phyloP scores from a whole-genome alignment of 2,888 invertebrate genomes.

The Thelaira solivaga region DNA sequence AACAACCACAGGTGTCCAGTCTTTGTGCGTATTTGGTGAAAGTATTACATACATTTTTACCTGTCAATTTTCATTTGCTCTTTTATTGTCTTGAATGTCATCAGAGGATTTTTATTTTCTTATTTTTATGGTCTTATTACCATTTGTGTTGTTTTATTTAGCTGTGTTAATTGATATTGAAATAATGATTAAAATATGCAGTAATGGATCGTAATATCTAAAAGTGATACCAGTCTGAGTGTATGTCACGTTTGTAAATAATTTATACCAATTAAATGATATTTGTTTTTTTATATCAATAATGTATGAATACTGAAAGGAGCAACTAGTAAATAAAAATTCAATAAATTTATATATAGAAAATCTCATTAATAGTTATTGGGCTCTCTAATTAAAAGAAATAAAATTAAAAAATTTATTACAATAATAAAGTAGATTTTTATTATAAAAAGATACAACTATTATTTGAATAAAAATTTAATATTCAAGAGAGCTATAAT shows the following conservation, averaged over 20 bases:
- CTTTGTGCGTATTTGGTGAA: slow-evolving; percentile 38
- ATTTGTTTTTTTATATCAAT: slow-evolving; percentile 9
- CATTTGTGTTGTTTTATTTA: slow-evolving; percentile 63
- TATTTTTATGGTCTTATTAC: not conserved
- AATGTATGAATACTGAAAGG: no score
- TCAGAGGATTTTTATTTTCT: slow-evolving; percentile 61
- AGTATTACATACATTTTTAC: slow-evolving; percentile 63
- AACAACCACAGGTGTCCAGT: slow-evolving; percentile 58
- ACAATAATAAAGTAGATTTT: no score
- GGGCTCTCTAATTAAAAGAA: no score
- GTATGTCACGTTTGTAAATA: slow-evolving; percentile 38
- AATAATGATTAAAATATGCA: slow-evolving; percentile 22
- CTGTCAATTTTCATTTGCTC: slow-evolving; percentile 49
- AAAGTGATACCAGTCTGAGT: slow-evolving; percentile 3
- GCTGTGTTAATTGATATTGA: slow-evolving; percentile 68
- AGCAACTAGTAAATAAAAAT: no score
- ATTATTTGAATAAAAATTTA: no score
- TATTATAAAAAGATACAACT: no score
- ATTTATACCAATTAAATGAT: slow-evolving; percentile 22
- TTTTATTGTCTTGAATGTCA: slow-evolving; percentile 27
- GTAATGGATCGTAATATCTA: not conserved
- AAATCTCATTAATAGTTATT: no score
- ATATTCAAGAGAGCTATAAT: no score
- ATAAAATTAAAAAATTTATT: no score
- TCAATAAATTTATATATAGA: no score